These are phyloP conservation scores for Mastacembelus armatus DNA, from an alignment of 2,797 vertebrate species.

Conservation along the genomic window DNA sequence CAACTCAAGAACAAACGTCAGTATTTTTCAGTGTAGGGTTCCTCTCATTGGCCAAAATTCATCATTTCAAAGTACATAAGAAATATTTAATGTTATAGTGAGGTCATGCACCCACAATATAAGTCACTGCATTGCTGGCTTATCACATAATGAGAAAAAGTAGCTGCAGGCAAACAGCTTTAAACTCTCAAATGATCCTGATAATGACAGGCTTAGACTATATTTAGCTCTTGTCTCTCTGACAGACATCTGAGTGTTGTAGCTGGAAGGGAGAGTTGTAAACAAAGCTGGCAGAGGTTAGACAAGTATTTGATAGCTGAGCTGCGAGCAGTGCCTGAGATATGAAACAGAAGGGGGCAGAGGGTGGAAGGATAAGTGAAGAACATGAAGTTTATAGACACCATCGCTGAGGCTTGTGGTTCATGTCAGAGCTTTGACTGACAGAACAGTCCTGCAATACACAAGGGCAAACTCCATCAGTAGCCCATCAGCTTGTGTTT, in stretches of 20 bases:
- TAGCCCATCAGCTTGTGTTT: conserved; percentile 16
- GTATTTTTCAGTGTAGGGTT: neutral
- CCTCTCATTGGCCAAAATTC: neutral
- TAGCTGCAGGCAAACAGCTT: conserved; percentile 52
- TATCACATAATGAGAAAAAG: conserved; percentile 59
- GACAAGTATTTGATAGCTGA: conserved; percentile 58
- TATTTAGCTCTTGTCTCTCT: conserved; percentile 67
- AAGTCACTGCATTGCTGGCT: conserved; percentile 40
- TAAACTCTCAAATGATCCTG: conserved; percentile 71
- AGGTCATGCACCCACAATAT: conserved; percentile 1
- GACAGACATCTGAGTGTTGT: conserved; percentile 53
- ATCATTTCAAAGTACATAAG: neutral
- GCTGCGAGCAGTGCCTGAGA: conserved; percentile 43
- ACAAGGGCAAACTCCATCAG: conserved; percentile 5
- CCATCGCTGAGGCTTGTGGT: conserved; percentile 52
- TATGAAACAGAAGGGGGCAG: conserved; percentile 16
- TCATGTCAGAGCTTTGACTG: conserved; percentile 50
- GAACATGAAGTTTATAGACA: conserved; percentile 52
- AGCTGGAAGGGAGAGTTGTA: conserved; percentile 51
- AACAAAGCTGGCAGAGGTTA: conserved; percentile 77
- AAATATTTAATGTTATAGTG: neutral
- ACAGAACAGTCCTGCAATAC: conserved; percentile 31
- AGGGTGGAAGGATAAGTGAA: neutral
- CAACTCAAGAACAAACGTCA: neutral
- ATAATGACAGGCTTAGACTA: conserved; percentile 70